Evolutionary conservation across 2,888 invertebrate species (phyloP), one percentile per base, ranked within the genome.

Genomic region (Eilema caniola): DNA sequence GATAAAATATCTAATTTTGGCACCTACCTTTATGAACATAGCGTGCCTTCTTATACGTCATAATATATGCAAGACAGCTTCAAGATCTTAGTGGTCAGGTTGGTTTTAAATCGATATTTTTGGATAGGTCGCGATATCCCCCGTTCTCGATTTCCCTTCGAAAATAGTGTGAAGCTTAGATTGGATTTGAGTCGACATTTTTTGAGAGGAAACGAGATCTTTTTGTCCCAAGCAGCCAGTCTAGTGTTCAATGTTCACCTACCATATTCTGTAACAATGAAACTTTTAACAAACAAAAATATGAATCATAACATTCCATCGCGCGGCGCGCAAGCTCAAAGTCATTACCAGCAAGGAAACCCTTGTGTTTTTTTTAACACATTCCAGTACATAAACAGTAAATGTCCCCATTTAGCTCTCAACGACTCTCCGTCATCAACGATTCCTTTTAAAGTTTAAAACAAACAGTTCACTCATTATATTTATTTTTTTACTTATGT

Each of bases 361-460:
- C 57, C 57, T 57, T 61, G 33, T 47, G 47, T 71, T 62, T 67
- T 37, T 53, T 74, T 72, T 73, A 74, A 78, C 80, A 79, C 78
- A 61, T 67, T 25, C 64, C 71, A 60, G 69, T 71, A 70, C 71
- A 76, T 78, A 79, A 78, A 81, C 73, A 77, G 60, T 72, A 70
- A 77, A 71, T 56, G 69, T 68, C 72, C 74, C 70, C 78, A 77
- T 82, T 81, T 71, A 75, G 65, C 76, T 76, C 70, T 85, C 80
- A 81, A 66, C 80, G 75, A 70, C 67, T 41, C 66, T 62, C 62
- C 74, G 64, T 75, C 80, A 84, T 85, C 73, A 80, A 66, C 57
- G 62, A 47, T 66, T 72, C 76, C 74, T 78, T 60, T 67, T 76
- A 75, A 66, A 66, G 74, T 77, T 60, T 66, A 73, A 74, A 73